Conservation (phyloP, 2,797 vertebrate species). For the Leontopithecus rosalia region DNA sequence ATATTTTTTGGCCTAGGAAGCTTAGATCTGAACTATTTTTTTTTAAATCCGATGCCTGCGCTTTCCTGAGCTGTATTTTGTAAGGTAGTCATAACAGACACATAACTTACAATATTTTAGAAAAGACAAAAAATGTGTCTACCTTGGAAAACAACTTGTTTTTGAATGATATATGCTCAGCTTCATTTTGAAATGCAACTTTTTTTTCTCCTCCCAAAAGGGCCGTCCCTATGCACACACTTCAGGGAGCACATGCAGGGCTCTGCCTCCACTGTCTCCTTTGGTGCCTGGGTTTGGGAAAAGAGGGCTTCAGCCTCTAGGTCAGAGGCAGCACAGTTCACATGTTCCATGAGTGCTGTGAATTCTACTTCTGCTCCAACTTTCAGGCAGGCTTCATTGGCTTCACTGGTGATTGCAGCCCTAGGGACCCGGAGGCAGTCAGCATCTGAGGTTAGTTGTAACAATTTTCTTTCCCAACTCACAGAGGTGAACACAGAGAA, state of each 20-base stretch:
- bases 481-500: conserved; percentile 78
- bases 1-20: not conserved
- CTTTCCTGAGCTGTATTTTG: conserved; percentile 41
- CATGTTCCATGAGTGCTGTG: not conserved
- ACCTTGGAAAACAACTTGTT: conserved; percentile 23
- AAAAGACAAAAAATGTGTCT: not conserved
- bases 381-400: fast-evolving
- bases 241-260: fast-evolving
- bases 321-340: fast-evolving
- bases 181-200: conserved; percentile 30
- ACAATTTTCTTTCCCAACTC: conserved; percentile 73
- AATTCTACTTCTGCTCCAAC: not conserved
- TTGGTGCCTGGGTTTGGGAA: not conserved
- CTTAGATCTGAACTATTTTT: not conserved
- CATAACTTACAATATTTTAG: conserved; percentile 3
- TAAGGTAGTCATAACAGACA: conserved; percentile 28
- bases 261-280: not conserved
- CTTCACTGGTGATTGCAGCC: not conserved
- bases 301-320: not conserved
- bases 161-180: not conserved
- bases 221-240: not conserved
- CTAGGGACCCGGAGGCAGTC: conserved; percentile 46
- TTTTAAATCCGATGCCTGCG: conserved; percentile 23
- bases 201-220: not conserved
- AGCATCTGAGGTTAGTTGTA: conserved; percentile 77